Conservation (phyloP, 1,140 invertebrate genomes). For the Diabrotica undecimpunctata region DNA sequence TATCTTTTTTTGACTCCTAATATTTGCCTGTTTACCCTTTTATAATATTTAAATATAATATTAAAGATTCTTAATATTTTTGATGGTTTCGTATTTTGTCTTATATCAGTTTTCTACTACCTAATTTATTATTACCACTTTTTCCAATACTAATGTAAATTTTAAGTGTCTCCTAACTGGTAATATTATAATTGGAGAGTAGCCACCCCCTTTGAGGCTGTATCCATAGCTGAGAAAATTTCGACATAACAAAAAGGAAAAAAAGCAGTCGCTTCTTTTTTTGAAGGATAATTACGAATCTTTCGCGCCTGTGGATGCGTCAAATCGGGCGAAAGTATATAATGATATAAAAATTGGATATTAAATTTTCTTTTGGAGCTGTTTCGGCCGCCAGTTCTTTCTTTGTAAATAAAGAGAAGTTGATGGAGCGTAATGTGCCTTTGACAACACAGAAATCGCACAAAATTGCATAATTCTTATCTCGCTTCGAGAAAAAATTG, state of each 20-base stretch:
- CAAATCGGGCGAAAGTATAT: conserved; percentile 35
- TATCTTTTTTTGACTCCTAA: no score
- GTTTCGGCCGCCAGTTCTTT: conserved; percentile 1
- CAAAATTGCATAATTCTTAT: not conserved
- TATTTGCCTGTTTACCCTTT: no score
- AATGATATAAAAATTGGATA: conserved; percentile 37
- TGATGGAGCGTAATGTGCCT: conserved; percentile 4
- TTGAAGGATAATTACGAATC: conserved; percentile 31
- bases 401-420: conserved; percentile 7
- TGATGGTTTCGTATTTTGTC: no score
- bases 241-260: conserved; percentile 12
- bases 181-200: no score
- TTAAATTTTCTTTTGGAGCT: conserved; percentile 26
- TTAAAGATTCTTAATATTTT: no score
- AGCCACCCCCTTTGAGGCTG: no score
- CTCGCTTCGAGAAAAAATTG: not conserved
- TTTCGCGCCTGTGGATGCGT: conserved; percentile 23
- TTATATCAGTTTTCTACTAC: no score
- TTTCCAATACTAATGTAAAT: no score
- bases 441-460: conserved; percentile 2
- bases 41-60: no score
- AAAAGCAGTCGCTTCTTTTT: conserved; percentile 23
- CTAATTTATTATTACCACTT: no score
- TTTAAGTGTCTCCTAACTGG: no score
- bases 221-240: no score